Evolutionary conservation across 2,888 invertebrate genomes (phyloP), one percentile per base, ranked within the genome.

Genomic region (Metacarcinus magister): DNA sequence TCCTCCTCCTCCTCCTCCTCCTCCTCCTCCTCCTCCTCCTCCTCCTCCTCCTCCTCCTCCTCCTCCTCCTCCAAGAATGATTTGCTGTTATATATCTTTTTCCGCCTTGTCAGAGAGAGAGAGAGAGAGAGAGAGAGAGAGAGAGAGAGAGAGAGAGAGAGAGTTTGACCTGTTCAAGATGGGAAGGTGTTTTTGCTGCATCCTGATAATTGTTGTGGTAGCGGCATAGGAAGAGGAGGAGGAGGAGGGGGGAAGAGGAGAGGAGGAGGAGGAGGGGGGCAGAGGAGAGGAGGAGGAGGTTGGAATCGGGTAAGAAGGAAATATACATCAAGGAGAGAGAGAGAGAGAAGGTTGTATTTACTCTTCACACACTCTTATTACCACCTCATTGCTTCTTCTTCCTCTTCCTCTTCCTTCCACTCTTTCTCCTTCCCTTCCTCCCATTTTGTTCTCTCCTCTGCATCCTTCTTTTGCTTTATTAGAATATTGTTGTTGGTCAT

Each of bases 91-190:
- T 91, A 44, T 44, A 13, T 23, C 23, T 91, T 48, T 92, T 92
- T 32, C 23, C 28, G 7, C 32, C 28, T 32, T 28, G 28, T 67
- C 23, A 82, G 82, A 82, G 82, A 82, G 82, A 82, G 82, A 82
- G 82, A 60, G 60, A 60, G 60, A 75, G 75, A 75, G 75, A 75
- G 75, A 75, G 75, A 75, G 75, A 75, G 75, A 75, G 75, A 75
- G 75, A 75, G 75, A 75, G 75, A 75, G 75, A 75, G 75, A 75
- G 75, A 82, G 82, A 82, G 82, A 82, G 82, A 82, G 82, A 82
- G 82, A 32, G 32, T 32, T 28, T 32, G 82, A 82, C 82, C 82
- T 82, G 82, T 82, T 82, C 28, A 82, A 82, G 82, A 82, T 82
- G 82, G 28, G 82, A 32, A 82, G 32, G 8, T 82, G 82, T 82